Evolutionary conservation across 2,888 invertebrate species (phyloP).

Genomic region (Steinernema carpocapsae): DNA sequence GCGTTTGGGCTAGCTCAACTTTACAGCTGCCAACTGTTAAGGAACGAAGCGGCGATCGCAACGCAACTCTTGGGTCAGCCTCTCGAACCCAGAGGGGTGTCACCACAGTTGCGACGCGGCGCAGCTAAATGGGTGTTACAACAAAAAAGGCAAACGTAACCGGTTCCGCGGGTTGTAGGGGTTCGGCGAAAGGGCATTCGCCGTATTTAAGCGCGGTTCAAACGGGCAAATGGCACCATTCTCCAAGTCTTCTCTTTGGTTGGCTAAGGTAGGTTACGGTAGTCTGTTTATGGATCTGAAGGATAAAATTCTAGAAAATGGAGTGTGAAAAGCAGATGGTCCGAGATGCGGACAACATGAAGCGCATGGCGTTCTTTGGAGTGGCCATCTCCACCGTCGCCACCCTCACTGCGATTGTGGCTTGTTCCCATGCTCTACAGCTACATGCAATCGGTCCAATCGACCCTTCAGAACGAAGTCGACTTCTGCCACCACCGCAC

Average conservation of each 20-base stretch:
- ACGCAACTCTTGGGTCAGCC: no score
- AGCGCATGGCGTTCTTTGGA: conserved; percentile 46
- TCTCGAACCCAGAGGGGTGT: no score
- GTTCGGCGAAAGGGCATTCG: conserved; percentile 6
- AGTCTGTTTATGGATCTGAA: neutral
- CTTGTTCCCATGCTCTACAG: conserved; percentile 65
- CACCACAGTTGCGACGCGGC: no score
- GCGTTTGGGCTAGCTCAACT: no score
- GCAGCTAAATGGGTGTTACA: neutral
- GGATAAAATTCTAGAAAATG: neutral
- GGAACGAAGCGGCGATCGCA: no score
- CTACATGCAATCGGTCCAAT: conserved; percentile 67
- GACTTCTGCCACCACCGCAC: conserved; percentile 61
- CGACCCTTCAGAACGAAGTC: conserved; percentile 64
- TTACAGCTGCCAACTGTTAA: no score
- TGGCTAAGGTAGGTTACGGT: neutral
- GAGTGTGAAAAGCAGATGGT: conserved; percentile 6
- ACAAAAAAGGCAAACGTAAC: neutral
- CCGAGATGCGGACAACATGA: conserved; percentile 38
- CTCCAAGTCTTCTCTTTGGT: conserved; percentile 2
- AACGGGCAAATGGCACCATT: conserved; percentile 18
- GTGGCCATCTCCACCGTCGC: conserved; percentile 58
- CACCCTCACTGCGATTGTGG: conserved; percentile 55
- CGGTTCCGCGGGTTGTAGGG: conserved; percentile 19
- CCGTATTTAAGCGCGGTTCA: neutral